Evolutionary conservation across 2,113 vertebrate genomes (phyloP), one percentile per base, ranked within the genome.

Genomic region (Eurypyga helias): DNA sequence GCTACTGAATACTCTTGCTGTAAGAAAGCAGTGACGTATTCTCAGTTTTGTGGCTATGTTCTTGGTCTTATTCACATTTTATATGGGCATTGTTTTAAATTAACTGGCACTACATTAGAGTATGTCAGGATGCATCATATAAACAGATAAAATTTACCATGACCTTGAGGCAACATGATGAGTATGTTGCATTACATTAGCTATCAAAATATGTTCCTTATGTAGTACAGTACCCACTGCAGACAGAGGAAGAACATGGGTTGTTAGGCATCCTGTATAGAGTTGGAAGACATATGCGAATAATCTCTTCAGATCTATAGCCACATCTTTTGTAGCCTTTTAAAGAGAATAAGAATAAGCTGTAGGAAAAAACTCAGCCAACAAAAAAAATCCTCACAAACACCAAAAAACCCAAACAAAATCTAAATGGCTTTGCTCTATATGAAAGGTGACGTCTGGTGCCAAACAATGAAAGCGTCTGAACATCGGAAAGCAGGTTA

Each of bases 91-190:
- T 92, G 58, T 90, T 96, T 89, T 84, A 91, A 93, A 94, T 96
- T 93, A 72, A 72, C 83, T 85, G 89, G 60, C 87, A 89, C 82
- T 90, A 72, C 78, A 94, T 97, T 94, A 96, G 41, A 75, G 55
- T 73, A 62, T n/a, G 91, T 91, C 97, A 96, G 69, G 76, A 89
- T 54, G 43, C 49, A 94, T 93, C 95, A 91, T 28, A 93, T 69
- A 90, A 96, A 88, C 75, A 85, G 43, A 93, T 75, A 79, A 15
- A 79, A 77, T 93, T 93, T 95, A 61, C 45, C 61, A 78, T 72
- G 92, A 96, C 93, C 96, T 97, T 96, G 87, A 97, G 91, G 94
- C 92, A 95, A 48, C 26, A n/a, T 67, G 87, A 93, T 83, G 60
- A 94, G 89, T 85, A 87, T 7, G 26, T 96, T 97, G 73, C 61